Evolutionary conservation across 1,140 invertebrate species (phyloP), one percentile per base, ranked within the genome.

Genomic region (Anastrepha obliqua): DNA sequence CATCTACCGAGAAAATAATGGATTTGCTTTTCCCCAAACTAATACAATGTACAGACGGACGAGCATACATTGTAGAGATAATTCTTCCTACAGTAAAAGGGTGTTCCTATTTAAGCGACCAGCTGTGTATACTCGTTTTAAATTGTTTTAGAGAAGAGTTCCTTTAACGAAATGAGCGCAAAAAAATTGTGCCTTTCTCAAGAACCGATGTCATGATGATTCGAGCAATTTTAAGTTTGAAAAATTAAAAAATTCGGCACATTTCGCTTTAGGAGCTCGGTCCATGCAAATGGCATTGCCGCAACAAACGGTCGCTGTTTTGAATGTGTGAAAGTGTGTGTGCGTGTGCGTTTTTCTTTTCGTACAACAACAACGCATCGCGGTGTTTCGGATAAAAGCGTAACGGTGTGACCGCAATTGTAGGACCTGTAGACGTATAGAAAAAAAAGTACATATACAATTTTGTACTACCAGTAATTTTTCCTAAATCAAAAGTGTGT

Each of bases 201-300:
- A 55, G 13, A n/a, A 74, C 29, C 7, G 42, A 44, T 74, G 67
- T 6, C 9, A 13, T 13, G 60, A 17, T 81, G 74, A 6, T 13
- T 81, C 74, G 74, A 29, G 44, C 15, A 81, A n/a, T 81, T 81
- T 81, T 81, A 17, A 81, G n/a, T 55, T 81, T 81, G 51, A 42
- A 81, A 81, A 81, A 55, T 81, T 81, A 17, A 29, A 55, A 81
- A 55, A 81, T 81, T 81, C 74, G 74, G 74, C 74, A 78, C 74
- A 81, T 81, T 81, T 81, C 74, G 47, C 5, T 81, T 81, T 55
- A 11, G 74, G 20, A 81, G 74, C 74, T 81, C 74, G 74, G 74
- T 55, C 74, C 47, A 47, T 81, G 47, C 74, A 9, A 81, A 81
- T 81, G 74, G 44, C 17, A 55, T 81, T 81, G 20, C 20, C 47